These are phyloP conservation scores for Drosophila ercepeae DNA, from an alignment of 1,140 invertebrate genomes.

Conservation along the genomic window DNA sequence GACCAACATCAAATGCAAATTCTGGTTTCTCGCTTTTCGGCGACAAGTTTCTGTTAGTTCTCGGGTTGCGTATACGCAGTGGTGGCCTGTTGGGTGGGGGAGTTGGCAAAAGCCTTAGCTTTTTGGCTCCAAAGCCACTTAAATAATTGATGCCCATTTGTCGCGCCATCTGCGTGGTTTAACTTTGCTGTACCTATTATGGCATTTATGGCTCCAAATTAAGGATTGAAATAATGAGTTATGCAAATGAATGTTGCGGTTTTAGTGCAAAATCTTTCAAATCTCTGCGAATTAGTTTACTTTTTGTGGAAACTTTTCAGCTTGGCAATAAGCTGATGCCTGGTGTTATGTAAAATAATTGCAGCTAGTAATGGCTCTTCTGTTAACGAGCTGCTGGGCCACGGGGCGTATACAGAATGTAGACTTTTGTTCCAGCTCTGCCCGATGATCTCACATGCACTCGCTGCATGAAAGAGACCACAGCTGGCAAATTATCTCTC, in stretches of 20 bases:
- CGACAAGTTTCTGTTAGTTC: conserved; percentile 7
- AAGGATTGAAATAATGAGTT: conserved; percentile 4
- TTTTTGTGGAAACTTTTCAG: conserved; percentile 38
- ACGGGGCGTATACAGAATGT: conserved; percentile 73
- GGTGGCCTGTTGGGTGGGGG: conserved; percentile 1
- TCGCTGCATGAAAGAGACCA: conserved; percentile 70
- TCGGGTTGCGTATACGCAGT: conserved; percentile 53
- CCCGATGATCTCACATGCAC: conserved; percentile 77
- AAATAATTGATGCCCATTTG: conserved; percentile 56
- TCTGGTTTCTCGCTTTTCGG: conserved; percentile 25
- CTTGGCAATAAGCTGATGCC: conserved; percentile 12
- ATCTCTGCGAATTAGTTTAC: neutral
- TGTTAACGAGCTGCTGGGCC: conserved; percentile 59
- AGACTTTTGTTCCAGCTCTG: conserved; percentile 51
- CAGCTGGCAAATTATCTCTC: conserved; percentile 47
- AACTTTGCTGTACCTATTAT: conserved; percentile 8
- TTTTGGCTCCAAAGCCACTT: conserved; percentile 14
- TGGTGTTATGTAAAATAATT: conserved; percentile 76
- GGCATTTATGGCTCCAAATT: neutral
- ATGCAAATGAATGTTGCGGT: no score
- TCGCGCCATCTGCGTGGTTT: conserved; percentile 44
- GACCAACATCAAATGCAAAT: conserved; percentile 25
- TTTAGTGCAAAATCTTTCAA: neutral
- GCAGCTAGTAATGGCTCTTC: conserved; percentile 40
- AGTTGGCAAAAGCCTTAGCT: neutral